Evolutionary conservation across 2,113 vertebrate species (phyloP).

Genomic region (Cairina moschata): DNA sequence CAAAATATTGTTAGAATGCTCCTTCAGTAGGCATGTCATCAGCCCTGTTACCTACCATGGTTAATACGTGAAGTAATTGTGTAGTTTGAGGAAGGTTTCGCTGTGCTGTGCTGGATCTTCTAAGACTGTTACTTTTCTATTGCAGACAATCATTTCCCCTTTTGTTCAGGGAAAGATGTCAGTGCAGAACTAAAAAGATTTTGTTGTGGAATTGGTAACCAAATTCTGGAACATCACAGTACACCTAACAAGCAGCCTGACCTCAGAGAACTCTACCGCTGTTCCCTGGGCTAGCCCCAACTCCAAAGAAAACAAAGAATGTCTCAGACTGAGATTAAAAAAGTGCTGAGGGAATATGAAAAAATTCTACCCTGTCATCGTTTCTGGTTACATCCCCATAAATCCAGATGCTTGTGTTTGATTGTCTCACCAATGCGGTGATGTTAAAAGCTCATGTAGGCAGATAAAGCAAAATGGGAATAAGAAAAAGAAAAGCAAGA

Average conservation of each 20-base stretch:
- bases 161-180: not conserved
- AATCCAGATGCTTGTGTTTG: not conserved
- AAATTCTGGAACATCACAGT: not conserved
- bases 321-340: slow-evolving; percentile 11
- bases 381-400: not conserved
- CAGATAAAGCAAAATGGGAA: not conserved
- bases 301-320: slow-evolving; percentile 27
- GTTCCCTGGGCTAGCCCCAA: not conserved
- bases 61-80: not conserved
- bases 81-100: not conserved
- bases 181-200: not conserved
- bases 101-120: not conserved
- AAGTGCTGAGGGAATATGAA: not conserved
- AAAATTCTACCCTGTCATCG: not conserved
- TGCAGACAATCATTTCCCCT: not conserved
- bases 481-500: not conserved
- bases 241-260: not conserved
- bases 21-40: not conserved
- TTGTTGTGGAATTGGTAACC: not conserved
- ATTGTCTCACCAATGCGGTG: not conserved
- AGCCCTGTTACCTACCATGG: not conserved
- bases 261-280: not conserved
- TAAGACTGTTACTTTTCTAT: not conserved
- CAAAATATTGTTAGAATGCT: not conserved
- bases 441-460: not conserved